Evolutionary conservation across 2,113 vertebrate genomes (phyloP).

Genomic region (Antechinus flavipes): DNA sequence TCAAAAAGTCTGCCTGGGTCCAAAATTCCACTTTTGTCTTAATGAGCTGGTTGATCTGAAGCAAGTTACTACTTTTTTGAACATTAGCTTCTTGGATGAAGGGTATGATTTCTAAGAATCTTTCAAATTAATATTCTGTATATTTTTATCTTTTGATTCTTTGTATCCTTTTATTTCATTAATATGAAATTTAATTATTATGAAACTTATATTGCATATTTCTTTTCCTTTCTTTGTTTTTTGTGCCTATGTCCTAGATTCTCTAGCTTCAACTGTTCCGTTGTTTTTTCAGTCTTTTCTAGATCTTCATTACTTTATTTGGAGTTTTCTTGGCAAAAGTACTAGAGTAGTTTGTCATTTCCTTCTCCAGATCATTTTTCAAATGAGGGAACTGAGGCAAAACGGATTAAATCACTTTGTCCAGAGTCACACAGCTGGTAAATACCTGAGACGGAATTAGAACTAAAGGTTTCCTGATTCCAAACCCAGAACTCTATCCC

Average conservation of each 20-base stretch:
- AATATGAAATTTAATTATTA: too few species aligned
- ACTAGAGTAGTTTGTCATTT: too few species aligned
- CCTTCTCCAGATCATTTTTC: too few species aligned
- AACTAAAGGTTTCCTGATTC: neutral
- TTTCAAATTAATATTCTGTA: neutral
- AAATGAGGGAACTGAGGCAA: too few species aligned
- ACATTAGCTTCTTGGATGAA: neutral
- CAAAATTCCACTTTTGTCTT: neutral
- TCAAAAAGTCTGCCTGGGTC: neutral
- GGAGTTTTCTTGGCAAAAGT: too few species aligned
- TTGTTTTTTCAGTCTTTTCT: conserved; percentile 10
- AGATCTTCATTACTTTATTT: too few species aligned
- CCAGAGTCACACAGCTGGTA: too few species aligned
- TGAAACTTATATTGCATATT: neutral
- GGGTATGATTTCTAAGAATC: neutral
- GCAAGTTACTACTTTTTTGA: neutral
- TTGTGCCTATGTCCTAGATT: neutral
- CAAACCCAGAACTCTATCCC: too few species aligned
- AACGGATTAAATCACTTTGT: too few species aligned
- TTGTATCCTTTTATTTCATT: neutral
- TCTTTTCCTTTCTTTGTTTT: neutral
- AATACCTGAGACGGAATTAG: too few species aligned
- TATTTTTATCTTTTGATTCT: neutral
- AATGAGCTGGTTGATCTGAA: neutral
- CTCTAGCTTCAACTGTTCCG: neutral